These are phyloP conservation scores for Charanyca ferruginea DNA, from an alignment of 2,888 invertebrate genomes.

Conservation along the genomic window DNA sequence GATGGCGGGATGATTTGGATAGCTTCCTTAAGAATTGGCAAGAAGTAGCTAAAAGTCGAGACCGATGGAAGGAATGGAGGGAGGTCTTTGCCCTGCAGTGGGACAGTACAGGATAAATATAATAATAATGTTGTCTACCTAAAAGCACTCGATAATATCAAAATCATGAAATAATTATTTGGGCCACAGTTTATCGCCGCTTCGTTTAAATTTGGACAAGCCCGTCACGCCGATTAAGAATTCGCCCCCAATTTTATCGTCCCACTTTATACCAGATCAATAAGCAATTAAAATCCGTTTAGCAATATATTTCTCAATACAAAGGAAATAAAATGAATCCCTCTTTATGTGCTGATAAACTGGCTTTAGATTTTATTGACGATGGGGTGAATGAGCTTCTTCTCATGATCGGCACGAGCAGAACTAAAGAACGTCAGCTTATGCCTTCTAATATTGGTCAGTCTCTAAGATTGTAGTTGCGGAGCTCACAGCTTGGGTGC, in stretches of 20 bases:
- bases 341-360: constrained; percentile 19
- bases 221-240: constrained; percentile 46
- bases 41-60: too few relatives aligned
- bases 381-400: neutral
- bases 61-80: too few relatives aligned
- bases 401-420: neutral
- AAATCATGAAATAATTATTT: constrained; percentile 53
- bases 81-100: too few relatives aligned
- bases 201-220: constrained; percentile 42
- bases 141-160: constrained; percentile 33
- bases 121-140: constrained; percentile 22
- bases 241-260: constrained; percentile 61
- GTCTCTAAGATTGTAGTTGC: neutral
- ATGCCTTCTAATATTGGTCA: neutral
- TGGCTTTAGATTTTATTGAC: constrained; percentile 22
- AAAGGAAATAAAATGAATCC: constrained; percentile 39
- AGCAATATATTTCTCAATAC: constrained; percentile 44
- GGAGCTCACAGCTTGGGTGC: neutral
- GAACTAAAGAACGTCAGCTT: neutral
- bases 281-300: constrained; percentile 64
- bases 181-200: constrained; percentile 31
- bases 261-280: constrained; percentile 61
- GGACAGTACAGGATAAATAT: too few relatives aligned
- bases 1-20: too few relatives aligned
- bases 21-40: too few relatives aligned